These are phyloP conservation scores for Crenuchus spilurus DNA, from an alignment of 2,797 vertebrate genomes.

Conservation along the genomic window DNA sequence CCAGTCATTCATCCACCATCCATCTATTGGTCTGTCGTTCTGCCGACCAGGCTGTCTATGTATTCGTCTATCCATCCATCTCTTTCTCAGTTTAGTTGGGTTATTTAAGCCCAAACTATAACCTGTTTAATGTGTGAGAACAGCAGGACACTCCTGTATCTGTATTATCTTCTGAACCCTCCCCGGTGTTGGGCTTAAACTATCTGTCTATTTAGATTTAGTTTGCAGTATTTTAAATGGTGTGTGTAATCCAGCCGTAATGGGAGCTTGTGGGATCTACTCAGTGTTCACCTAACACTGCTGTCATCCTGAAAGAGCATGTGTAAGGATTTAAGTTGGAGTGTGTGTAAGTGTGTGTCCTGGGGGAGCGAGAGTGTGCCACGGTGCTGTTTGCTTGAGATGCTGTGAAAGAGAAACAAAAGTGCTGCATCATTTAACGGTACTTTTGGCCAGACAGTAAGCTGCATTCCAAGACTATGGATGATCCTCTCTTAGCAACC, in stretches of 20 bases:
- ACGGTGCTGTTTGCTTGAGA: slow-evolving; percentile 72
- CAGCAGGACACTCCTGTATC: too few species aligned
- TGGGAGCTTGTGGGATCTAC: not conserved
- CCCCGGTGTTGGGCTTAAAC: too few species aligned
- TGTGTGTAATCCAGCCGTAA: not conserved
- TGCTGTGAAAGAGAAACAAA: slow-evolving; percentile 69
- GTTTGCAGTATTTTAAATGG: not conserved
- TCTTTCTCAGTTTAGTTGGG: too few species aligned
- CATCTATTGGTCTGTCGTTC: too few species aligned
- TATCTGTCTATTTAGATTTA: too few species aligned
- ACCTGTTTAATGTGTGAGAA: too few species aligned
- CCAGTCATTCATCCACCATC: too few species aligned
- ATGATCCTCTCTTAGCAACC: slow-evolving; percentile 67
- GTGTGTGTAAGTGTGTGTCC: slow-evolving; percentile 49
- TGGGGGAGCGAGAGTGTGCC: slow-evolving; percentile 69
- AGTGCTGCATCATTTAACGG: slow-evolving; percentile 71
- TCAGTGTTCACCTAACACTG: not conserved
- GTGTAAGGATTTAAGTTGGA: slow-evolving; percentile 10
- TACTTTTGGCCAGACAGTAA: slow-evolving; percentile 72
- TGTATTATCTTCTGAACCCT: too few species aligned
- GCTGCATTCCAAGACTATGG: slow-evolving; percentile 71
- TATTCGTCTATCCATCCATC: too few species aligned
- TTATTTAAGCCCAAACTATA: too few species aligned
- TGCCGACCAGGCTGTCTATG: too few species aligned
- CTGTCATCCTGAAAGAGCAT: slow-evolving; percentile 5